Evolutionary conservation across 2,113 vertebrate genomes (phyloP), one percentile per base, ranked within the genome.

Genomic region (Gnathonemus longibarbis): DNA sequence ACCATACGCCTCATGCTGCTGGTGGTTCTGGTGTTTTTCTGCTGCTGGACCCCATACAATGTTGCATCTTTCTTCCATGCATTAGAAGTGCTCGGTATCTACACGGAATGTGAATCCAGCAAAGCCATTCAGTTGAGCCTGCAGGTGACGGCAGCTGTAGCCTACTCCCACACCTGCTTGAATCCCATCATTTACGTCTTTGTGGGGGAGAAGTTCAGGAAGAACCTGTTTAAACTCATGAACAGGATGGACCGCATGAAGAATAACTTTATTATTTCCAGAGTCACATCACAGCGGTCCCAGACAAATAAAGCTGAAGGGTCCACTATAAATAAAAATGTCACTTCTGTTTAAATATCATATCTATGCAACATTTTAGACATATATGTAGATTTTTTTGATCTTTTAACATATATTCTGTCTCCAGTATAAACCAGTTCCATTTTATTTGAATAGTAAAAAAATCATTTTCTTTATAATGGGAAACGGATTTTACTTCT

Each of bases 161-260:
- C 48, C 50, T 96, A 96, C 89, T 93, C 92, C 5, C 96, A 96
- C 91, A 96, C 94, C 93, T 95, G 95, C 91, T 90, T 96, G 15
- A 96, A 96, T 84, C 96, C 96, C 8, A 49, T 96, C 91, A 91
- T 42, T 42, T 42, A 96, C 3, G 95, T 95, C 45, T 96, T 96
- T 90, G 94, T 94, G 0, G 95, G 95, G 0, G 90, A 94, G 89
- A 96, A 95, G 91, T 96, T 96, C 91, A 94, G 94, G 89, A 94
- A 5, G 15, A 93, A 95, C 4, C 87, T 96, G 58, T 1, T 92
- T 2, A 94, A 88, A 88, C 87, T 96, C 89, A 91, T 96, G 1
- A 88, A 89, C 90, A 93, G 62, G 56, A 3, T 93, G 48, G 93
- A 94, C 0, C 95, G 93, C 46, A 80, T 58, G 21, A 85, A 93